Conservation (phyloP, 2,113 vertebrate genomes). For the Alosa alosa region DNA sequence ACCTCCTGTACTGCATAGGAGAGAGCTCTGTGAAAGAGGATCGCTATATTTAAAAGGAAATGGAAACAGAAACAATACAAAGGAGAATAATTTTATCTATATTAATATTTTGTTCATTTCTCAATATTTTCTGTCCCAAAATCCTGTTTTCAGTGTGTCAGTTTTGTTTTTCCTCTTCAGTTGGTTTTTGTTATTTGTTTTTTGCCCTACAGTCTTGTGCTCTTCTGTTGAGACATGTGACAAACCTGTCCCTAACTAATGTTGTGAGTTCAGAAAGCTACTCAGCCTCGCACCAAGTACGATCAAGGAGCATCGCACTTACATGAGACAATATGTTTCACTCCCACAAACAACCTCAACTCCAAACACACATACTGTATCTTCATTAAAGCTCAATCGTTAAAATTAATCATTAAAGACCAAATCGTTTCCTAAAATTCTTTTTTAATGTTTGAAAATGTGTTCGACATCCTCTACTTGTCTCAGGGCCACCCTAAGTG, state of each 20-base stretch:
- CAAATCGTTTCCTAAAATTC: too few species aligned
- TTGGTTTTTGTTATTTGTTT: not conserved
- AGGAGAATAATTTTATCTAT: constrained; percentile 46
- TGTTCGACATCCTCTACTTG: too few species aligned
- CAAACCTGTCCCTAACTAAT: not conserved
- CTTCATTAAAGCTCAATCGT: too few species aligned
- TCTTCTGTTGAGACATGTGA: not conserved
- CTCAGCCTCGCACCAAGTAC: too few species aligned
- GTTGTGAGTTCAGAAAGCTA: too few species aligned
- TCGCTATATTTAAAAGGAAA: constrained; percentile 58
- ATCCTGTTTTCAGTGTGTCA: not conserved
- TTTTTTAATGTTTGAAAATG: too few species aligned
- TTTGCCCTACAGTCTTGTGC: not conserved
- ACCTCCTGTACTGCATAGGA: constrained; percentile 42
- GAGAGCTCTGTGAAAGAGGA: constrained; percentile 31
- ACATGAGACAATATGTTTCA: too few species aligned
- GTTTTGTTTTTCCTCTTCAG: not conserved
- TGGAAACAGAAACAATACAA: constrained; percentile 32
- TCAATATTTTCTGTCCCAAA: constrained; percentile 23
- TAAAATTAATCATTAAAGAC: too few species aligned
- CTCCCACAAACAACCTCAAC: too few species aligned
- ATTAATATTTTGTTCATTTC: constrained; percentile 24
- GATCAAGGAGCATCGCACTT: too few species aligned
- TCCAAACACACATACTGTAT: too few species aligned
- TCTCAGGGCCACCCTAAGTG: too few species aligned